phyloP scores from a whole-genome alignment of 2,888 invertebrate species.

The Sinohyriopsis cumingii region DNA sequence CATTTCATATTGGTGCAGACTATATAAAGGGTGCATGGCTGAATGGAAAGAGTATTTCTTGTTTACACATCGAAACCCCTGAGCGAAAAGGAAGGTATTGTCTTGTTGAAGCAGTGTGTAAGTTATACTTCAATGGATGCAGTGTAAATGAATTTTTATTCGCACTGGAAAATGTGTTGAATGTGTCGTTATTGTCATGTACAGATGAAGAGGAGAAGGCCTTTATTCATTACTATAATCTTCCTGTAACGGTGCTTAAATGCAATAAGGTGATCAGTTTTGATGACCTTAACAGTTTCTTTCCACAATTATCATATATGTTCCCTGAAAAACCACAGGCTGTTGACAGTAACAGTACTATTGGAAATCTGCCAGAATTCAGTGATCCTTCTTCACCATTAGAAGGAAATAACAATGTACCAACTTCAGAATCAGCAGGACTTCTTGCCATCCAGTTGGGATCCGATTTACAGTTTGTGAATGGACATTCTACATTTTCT shows the following conservation, averaged over 20 bases:
- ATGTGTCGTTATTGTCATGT: slow-evolving; percentile 58
- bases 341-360: too few relatives aligned
- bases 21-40: slow-evolving; percentile 58
- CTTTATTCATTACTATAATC: slow-evolving; percentile 66
- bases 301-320: slow-evolving; percentile 66
- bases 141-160: slow-evolving; percentile 64
- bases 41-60: slow-evolving; percentile 66
- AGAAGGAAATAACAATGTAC: too few relatives aligned
- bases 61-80: slow-evolving; percentile 50
- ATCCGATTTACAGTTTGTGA: too few relatives aligned
- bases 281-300: slow-evolving; percentile 58
- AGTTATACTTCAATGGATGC: slow-evolving; percentile 64
- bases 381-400: too few relatives aligned
- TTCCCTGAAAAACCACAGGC: slow-evolving; percentile 44
- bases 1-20: slow-evolving; percentile 23
- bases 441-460: too few relatives aligned
- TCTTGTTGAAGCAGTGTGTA: slow-evolving; percentile 66
- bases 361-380: too few relatives aligned
- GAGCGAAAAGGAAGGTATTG: slow-evolving; percentile 56
- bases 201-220: slow-evolving; percentile 64
- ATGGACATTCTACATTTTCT: too few relatives aligned
- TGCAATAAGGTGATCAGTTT: slow-evolving; percentile 66
- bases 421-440: too few relatives aligned
- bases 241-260: slow-evolving; percentile 63
- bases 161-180: slow-evolving; percentile 61